Evolutionary conservation across 1,140 invertebrate species (phyloP).

Genomic region (Musca domestica): DNA sequence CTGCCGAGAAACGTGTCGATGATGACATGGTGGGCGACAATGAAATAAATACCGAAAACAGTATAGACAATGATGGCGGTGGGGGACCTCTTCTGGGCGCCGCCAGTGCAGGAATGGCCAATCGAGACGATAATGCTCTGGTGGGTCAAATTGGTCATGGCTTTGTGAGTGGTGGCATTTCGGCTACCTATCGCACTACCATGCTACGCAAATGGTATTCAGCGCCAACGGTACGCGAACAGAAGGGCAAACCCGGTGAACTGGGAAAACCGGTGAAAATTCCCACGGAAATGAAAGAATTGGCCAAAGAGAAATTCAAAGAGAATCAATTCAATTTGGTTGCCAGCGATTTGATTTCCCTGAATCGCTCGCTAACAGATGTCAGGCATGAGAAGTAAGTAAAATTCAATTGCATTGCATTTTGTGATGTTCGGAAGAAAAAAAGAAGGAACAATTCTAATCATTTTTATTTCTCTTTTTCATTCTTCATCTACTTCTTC

Average conservation of each 20-base stretch:
- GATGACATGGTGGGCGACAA: constrained; percentile 52
- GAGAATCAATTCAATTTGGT: constrained; percentile 98
- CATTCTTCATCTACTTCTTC: constrained; percentile 10
- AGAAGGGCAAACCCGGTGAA: constrained; percentile 78
- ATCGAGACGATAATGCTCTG: constrained; percentile 25
- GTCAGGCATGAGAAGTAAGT: constrained; percentile 87
- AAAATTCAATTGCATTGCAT: background rate
- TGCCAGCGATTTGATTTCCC: constrained; percentile 95
- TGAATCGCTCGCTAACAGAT: constrained; percentile 94
- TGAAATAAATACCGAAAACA: constrained; percentile 53
- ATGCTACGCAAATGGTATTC: constrained; percentile 69
- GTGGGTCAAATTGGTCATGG: constrained; percentile 35
- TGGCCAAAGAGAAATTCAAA: constrained; percentile 94
- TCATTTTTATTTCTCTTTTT: background rate
- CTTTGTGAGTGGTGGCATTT: constrained; percentile 45
- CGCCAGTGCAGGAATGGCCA: constrained; percentile 26
- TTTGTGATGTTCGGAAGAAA: too few relatives aligned
- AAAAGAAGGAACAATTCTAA: background rate
- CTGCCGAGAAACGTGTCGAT: constrained; percentile 44
- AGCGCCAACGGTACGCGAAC: constrained; percentile 67
- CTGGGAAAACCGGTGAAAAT: constrained; percentile 86
- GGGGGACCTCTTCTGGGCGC: constrained; percentile 24
- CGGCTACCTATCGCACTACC: constrained; percentile 49
- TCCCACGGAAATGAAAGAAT: constrained; percentile 75
- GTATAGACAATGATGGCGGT: constrained; percentile 40